These are phyloP conservation scores for Chaetops frenatus DNA, from an alignment of 2,113 vertebrate species.

Conservation along the genomic window DNA sequence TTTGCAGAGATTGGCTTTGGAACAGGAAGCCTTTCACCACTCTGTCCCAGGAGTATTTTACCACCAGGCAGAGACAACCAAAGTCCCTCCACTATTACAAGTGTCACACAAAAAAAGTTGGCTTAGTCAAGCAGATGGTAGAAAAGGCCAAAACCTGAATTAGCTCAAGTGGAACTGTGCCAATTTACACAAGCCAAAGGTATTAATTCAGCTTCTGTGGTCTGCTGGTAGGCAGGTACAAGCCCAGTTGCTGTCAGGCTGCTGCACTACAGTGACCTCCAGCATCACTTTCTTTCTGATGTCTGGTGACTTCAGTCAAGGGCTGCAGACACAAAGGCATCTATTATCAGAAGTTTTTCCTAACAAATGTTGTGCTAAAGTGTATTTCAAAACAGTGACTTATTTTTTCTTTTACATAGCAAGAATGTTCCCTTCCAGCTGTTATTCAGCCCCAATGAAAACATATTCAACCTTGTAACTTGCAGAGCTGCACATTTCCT, in stretches of 20 bases:
- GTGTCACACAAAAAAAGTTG: not conserved
- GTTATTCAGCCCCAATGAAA: not conserved
- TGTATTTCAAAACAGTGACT: not conserved
- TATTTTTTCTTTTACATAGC: not conserved
- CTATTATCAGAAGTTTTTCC: not conserved
- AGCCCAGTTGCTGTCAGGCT: not conserved
- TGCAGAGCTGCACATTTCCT: not conserved
- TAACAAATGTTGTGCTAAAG: not conserved
- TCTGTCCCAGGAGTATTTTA: not conserved
- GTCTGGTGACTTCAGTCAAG: not conserved
- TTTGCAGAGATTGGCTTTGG: not conserved
- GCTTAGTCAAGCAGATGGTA: not conserved
- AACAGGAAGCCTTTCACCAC: not conserved
- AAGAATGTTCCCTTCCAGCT: not conserved
- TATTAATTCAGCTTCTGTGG: not conserved
- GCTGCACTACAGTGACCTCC: rapidly evolving
- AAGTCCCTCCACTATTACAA: not conserved
- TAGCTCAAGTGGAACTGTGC: not conserved
- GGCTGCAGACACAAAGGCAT: not conserved
- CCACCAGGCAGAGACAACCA: not conserved
- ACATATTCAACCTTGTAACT: not conserved
- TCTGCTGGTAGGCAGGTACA: not conserved
- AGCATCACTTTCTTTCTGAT: not conserved
- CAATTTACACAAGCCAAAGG: not conserved
- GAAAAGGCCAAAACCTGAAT: conserved; percentile 19